These are phyloP conservation scores for Shinisaurus crocodilurus DNA, from an alignment of 2,113 vertebrate genomes.

Conservation along the genomic window DNA sequence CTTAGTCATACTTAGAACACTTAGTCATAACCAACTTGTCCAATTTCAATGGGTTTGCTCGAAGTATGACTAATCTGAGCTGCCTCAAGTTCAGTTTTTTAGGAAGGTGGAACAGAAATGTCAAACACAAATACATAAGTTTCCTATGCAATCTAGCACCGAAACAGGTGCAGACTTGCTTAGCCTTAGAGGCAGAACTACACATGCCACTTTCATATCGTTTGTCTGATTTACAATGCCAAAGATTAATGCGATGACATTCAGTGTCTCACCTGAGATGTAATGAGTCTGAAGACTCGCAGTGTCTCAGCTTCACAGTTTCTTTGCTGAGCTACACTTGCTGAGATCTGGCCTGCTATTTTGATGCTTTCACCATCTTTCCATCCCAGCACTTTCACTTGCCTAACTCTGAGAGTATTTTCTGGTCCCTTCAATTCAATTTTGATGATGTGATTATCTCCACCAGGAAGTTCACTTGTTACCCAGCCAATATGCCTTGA, in stretches of 20 bases:
- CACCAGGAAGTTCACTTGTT: constrained; percentile 95
- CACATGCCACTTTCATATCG: not conserved
- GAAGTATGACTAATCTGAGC: too few relatives aligned
- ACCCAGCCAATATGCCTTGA: constrained; percentile 99
- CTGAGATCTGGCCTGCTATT: constrained; percentile 95
- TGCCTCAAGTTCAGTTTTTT: not conserved
- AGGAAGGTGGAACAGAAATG: not conserved
- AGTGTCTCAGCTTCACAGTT: constrained; percentile 98
- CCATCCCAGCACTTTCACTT: constrained; percentile 98
- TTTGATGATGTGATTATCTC: constrained; percentile 95
- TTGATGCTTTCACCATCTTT: constrained; percentile 97
- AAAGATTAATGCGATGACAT: fast-evolving
- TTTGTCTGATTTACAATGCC: not conserved
- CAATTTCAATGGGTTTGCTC: too few relatives aligned
- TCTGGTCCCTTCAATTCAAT: constrained; percentile 98
- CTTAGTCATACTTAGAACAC: not conserved
- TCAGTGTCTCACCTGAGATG: constrained; percentile 88
- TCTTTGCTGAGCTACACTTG: constrained; percentile 95
- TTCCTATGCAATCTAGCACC: not conserved
- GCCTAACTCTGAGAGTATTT: constrained; percentile 96
- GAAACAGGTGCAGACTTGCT: not conserved
- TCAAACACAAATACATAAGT: not conserved
- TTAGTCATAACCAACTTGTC: too few relatives aligned
- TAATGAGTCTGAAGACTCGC: constrained; percentile 95
- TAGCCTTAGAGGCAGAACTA: not conserved